A percentile compares a stretch with the other conserved stretches of the same genome.
Conservation (phyloP, 2,113 vertebrate genomes). For the Neotoma lepida region DNA sequence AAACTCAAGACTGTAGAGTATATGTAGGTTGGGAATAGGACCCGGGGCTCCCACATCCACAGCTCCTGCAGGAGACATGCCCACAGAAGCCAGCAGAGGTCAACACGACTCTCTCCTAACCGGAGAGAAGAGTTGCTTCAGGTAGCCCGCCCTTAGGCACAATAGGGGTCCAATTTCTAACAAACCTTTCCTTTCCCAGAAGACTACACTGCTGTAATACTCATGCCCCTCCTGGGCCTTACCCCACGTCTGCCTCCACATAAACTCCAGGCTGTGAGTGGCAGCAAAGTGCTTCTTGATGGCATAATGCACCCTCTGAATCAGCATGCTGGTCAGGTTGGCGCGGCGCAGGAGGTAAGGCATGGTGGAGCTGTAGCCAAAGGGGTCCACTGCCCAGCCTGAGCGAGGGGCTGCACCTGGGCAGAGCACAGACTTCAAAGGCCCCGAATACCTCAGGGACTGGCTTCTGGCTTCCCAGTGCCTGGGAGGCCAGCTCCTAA, state of each 20-base stretch:
- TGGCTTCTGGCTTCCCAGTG: not conserved
- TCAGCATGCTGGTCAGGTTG: constrained; percentile 97
- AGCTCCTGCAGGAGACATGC: not conserved
- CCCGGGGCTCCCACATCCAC: no score
- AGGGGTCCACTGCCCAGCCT: constrained; percentile 97
- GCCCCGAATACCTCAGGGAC: not conserved
- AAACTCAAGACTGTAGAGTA: not conserved
- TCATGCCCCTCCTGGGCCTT: constrained; percentile 53
- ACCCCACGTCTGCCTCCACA: constrained; percentile 99
- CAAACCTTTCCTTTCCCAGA: not conserved
- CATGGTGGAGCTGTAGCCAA: constrained; percentile 97
- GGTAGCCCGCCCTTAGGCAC: not conserved
- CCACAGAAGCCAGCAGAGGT: not conserved
- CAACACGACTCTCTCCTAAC: accelerated
- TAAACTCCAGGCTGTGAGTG: constrained; percentile 95
- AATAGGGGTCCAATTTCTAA: not conserved
- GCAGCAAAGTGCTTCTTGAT: constrained; percentile 98
- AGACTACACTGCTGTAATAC: not conserved
- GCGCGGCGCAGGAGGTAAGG: constrained; percentile 94
- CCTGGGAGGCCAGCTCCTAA: not conserved
- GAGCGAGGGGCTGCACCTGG: constrained; percentile 91
- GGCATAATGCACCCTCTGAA: constrained; percentile 96
- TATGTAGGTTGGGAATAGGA: not conserved
- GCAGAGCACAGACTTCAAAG: not conserved
- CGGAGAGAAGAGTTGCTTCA: not conserved